phyloP scores from a whole-genome alignment of 2,113 vertebrate species.

The Nothobranchius kuhntae region DNA sequence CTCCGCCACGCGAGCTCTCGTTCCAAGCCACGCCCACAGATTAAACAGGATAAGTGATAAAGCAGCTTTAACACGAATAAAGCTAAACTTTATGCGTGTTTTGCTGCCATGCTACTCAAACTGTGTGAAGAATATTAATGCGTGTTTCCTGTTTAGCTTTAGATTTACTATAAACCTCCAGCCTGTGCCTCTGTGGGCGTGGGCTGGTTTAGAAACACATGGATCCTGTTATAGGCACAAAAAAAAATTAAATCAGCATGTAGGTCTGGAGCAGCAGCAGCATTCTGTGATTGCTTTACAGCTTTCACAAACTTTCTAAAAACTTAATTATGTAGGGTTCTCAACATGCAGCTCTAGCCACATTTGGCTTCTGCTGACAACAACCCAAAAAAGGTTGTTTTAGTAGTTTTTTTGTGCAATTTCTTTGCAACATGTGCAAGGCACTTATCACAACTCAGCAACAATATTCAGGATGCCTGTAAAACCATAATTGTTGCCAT shows the following conservation, averaged over 20 bases:
- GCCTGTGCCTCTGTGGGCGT: background rate
- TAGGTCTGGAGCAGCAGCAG: constrained; percentile 23
- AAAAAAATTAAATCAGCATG: constrained; percentile 38
- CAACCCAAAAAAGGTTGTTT: too few relatives aligned
- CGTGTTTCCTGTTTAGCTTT: too few relatives aligned
- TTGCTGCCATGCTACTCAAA: background rate
- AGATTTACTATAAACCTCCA: background rate
- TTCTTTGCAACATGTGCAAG: too few relatives aligned
- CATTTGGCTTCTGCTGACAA: too few relatives aligned
- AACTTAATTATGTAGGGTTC: too few relatives aligned
- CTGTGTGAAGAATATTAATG: background rate
- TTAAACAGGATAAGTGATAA: background rate
- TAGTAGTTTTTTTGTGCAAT: too few relatives aligned
- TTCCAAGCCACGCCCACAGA: constrained; percentile 56
- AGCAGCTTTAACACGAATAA: background rate
- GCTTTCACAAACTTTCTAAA: background rate
- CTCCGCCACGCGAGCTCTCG: constrained; percentile 58
- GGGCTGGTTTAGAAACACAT: constrained; percentile 30
- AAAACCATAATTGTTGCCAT: too few relatives aligned
- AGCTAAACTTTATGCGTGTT: background rate
- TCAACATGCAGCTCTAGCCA: too few relatives aligned
- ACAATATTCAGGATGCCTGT: too few relatives aligned
- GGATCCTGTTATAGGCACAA: constrained; percentile 47
- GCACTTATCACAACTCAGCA: too few relatives aligned
- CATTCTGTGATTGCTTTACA: background rate